Conservation (phyloP, 2,113 vertebrate species). For the Scalopus aquaticus region DNA sequence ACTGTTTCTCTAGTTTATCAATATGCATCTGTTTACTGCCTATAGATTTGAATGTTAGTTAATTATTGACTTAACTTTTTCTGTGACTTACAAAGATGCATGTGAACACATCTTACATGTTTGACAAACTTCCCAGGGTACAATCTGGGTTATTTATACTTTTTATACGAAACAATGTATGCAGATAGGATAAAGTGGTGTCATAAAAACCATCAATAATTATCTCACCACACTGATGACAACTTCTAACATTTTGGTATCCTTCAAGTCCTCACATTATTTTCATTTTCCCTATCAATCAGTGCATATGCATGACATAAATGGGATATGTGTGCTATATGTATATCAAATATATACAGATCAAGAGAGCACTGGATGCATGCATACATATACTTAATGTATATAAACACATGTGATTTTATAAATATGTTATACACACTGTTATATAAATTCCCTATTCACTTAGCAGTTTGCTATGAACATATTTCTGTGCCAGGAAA, state of each 20-base stretch:
- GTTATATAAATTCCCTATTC: background rate
- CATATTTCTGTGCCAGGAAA: background rate
- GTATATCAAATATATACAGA: background rate
- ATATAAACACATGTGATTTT: background rate
- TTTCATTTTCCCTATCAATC: conserved; percentile 21
- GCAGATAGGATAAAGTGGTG: background rate
- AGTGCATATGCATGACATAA: background rate
- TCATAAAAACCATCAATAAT: background rate
- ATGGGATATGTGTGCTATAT: background rate
- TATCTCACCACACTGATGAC: background rate
- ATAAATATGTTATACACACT: background rate
- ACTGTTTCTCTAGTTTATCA: background rate
- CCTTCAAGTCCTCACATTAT: background rate
- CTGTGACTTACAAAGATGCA: background rate
- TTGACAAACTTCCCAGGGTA: background rate
- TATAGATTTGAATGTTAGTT: background rate
- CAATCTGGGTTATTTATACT: background rate
- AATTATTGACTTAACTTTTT: conserved; percentile 12
- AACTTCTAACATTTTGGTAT: background rate
- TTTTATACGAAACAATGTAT: conserved; percentile 7
- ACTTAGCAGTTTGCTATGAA: background rate
- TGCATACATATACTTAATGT: background rate
- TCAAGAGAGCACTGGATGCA: background rate
- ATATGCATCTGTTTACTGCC: background rate
- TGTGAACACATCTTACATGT: background rate